Conservation (phyloP, 2,113 vertebrate genomes). For the Neolamprologus toae region DNA sequence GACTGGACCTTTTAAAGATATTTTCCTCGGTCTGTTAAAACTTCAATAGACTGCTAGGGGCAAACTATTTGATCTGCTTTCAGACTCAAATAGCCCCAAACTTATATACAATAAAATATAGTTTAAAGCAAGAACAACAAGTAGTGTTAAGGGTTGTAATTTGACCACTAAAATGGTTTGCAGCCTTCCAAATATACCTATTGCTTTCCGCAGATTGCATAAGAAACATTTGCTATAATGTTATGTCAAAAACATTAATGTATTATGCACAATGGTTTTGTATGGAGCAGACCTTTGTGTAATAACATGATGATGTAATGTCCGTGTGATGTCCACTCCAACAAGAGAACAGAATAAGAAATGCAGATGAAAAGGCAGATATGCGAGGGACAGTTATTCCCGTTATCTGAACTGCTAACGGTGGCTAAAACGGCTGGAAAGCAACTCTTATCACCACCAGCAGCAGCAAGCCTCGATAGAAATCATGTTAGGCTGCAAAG, state of each 20-base stretch:
- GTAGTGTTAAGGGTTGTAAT: neutral
- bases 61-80: neutral
- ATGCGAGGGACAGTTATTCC: neutral
- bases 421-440: neutral
- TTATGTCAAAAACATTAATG: neutral
- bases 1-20: neutral
- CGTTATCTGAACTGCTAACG: neutral
- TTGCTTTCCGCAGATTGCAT: neutral
- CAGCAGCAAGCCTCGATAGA: neutral
- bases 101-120: neutral
- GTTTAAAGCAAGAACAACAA: neutral
- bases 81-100: neutral
- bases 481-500: neutral
- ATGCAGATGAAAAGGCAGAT: neutral
- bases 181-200: neutral
- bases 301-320: neutral
- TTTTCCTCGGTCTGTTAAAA: neutral
- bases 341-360: neutral
- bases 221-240: neutral
- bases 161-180: neutral
- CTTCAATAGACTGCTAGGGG: neutral
- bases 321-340: neutral
- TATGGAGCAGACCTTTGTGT: neutral
- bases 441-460: rapidly evolving
- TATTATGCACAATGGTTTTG: neutral